A percentile compares a stretch with the other conserved stretches of the same genome.
These are phyloP conservation scores for Tarsius wallacei DNA, from an alignment of 2,797 vertebrate species.

Conservation along the genomic window DNA sequence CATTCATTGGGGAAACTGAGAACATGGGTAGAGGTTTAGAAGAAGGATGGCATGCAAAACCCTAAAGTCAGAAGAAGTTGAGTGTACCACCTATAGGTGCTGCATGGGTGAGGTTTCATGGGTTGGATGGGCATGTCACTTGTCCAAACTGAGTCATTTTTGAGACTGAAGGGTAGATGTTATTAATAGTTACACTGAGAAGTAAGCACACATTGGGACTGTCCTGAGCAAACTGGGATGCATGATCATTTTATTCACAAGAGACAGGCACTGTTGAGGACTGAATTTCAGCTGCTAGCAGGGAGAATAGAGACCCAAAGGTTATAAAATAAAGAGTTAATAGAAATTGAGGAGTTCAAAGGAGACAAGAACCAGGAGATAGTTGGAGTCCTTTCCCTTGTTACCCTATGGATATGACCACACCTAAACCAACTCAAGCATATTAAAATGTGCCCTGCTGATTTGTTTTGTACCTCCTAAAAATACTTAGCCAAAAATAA, in stretches of 20 bases:
- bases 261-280: not conserved
- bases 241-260: not conserved
- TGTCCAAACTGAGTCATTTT: not conserved
- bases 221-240: not conserved
- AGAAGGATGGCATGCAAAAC: not conserved
- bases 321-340: not conserved
- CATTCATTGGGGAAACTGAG: not conserved
- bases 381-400: not conserved
- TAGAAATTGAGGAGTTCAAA: not conserved
- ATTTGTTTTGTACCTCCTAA: slow-evolving; percentile 41
- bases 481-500: slow-evolving; percentile 3
- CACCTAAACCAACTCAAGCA: not conserved
- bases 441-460: not conserved
- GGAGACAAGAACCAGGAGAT: not conserved
- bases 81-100: not conserved
- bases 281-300: not conserved
- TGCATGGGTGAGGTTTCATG: not conserved
- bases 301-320: not conserved
- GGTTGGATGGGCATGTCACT: not conserved
- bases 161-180: not conserved
- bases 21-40: not conserved
- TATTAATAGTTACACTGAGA: not conserved
- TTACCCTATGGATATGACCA: not conserved
- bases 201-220: not conserved
- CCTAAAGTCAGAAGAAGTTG: not conserved